Evolutionary conservation across 2,888 invertebrate species (phyloP).

Genomic region (Pristionchus fissidentatus): DNA sequence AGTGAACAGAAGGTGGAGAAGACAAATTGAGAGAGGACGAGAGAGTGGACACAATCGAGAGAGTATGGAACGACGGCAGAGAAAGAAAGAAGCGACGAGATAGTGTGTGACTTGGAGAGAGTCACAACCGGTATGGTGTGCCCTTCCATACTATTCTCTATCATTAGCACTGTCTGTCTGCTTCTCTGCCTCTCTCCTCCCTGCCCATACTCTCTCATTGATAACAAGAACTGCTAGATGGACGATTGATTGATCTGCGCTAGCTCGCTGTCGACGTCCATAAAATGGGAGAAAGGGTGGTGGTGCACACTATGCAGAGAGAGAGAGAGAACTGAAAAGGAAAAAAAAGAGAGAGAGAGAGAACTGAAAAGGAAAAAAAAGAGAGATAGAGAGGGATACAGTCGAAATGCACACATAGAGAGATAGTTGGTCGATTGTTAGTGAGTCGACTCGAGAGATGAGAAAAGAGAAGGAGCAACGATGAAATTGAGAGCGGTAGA

Average conservation of each 20-base stretch:
- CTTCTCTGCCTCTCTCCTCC: too few species aligned
- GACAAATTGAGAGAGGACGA: conserved; percentile 1
- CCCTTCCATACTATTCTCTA: too few species aligned
- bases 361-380: neutral
- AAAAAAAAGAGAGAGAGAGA: conserved; percentile 9
- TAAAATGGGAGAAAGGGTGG: neutral
- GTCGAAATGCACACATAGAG: conserved; percentile 39
- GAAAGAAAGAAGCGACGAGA: neutral
- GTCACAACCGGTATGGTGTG: too few species aligned
- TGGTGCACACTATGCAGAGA: too few species aligned
- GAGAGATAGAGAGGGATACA: conserved; percentile 41
- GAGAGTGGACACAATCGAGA: neutral
- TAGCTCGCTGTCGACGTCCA: too few species aligned
- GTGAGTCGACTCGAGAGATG: conserved; percentile 3
- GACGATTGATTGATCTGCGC: too few species aligned
- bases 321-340: neutral
- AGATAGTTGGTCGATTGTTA: neutral
- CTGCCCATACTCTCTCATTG: too few species aligned
- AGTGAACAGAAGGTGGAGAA: neutral
- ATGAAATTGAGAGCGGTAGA: neutral
- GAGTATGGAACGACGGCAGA: neutral
- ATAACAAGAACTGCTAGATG: too few species aligned
- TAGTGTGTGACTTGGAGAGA: neutral
- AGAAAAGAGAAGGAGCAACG: conserved; percentile 2
- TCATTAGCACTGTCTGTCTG: too few species aligned